These are phyloP conservation scores for Epistrophe eligans DNA, from an alignment of 2,888 invertebrate genomes.

Conservation along the genomic window DNA sequence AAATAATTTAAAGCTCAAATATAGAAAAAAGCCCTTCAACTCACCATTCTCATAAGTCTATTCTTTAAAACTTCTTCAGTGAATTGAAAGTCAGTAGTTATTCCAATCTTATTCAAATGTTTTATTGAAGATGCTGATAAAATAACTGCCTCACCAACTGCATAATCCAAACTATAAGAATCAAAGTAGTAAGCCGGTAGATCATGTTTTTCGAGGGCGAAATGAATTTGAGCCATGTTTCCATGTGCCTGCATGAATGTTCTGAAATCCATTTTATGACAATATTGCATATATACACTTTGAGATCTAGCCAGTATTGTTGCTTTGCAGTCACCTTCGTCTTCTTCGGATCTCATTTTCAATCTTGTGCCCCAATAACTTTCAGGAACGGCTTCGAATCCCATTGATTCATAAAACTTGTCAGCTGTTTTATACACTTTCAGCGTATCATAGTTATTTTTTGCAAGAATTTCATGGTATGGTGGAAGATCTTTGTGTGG, in stretches of 20 bases:
- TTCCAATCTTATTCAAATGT: constrained; percentile 41
- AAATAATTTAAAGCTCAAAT: not conserved
- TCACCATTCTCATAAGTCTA: constrained; percentile 58
- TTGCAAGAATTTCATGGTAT: not conserved
- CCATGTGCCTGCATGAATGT: constrained; percentile 73
- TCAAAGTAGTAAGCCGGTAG: constrained; percentile 56
- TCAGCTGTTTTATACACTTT: constrained; percentile 23
- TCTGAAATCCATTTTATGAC: constrained; percentile 63
- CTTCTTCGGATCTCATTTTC: not conserved
- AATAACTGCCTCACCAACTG: constrained; percentile 65
- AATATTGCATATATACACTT: constrained; percentile 50
- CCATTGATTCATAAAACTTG: constrained; percentile 50
- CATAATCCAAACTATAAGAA: constrained; percentile 43
- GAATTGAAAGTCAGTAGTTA: not conserved
- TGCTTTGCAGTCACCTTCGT: constrained; percentile 45
- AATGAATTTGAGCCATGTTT: constrained; percentile 57
- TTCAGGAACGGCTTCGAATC: constrained; percentile 17
- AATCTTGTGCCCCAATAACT: constrained; percentile 14
- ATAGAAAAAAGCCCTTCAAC: not conserved
- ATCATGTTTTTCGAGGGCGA: constrained; percentile 43
- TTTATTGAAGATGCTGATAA: constrained; percentile 59
- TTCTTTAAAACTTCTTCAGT: constrained; percentile 39
- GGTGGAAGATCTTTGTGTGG: not conserved
- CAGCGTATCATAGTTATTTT: not conserved
- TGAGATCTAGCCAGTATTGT: constrained; percentile 3